Percentiles rank a stretch among this genome's conserved stretches.
phyloP scores from a whole-genome alignment of 2,888 invertebrate genomes.

The Rhagium mordax region DNA sequence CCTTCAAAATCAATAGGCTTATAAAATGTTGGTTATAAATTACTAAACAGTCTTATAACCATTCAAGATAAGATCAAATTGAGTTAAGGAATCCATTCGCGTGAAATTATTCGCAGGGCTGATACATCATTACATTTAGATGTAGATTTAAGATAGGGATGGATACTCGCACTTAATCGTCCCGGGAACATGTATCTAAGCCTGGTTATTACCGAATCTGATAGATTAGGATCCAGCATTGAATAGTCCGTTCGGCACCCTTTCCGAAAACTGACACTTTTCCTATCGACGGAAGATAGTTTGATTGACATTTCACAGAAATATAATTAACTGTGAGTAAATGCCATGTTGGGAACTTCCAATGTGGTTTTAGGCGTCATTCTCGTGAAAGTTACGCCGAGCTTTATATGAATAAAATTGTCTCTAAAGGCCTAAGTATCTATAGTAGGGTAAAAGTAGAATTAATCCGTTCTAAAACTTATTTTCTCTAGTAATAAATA shows the following conservation, averaged over 20 bases:
- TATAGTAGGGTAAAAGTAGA: background rate
- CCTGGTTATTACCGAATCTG: constrained; percentile 48
- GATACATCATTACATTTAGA: constrained; percentile 33
- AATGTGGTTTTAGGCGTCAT: background rate
- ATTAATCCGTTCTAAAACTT: no score
- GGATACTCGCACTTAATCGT: constrained; percentile 43
- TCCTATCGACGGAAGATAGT: background rate
- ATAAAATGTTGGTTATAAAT: no score
- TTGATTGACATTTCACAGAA: constrained; percentile 28
- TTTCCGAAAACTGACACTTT: constrained; percentile 4
- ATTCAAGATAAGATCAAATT: constrained; percentile 25
- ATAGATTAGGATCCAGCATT: constrained; percentile 42
- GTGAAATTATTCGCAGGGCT: constrained; percentile 28
- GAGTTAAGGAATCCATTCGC: constrained; percentile 22
- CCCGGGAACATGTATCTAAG: constrained; percentile 46
- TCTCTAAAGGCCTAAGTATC: background rate
- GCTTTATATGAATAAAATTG: background rate
- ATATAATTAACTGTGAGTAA: constrained; percentile 23
- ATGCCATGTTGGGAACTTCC: background rate
- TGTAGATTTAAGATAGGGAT: constrained; percentile 29
- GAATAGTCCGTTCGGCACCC: constrained; percentile 32
- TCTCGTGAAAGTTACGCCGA: background rate
- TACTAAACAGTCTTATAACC: background rate
- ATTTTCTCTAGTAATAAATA: no score
- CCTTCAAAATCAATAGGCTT: no score